These are phyloP conservation scores for Chrysina gloriosa DNA, from an alignment of 2,888 invertebrate species.

Conservation along the genomic window DNA sequence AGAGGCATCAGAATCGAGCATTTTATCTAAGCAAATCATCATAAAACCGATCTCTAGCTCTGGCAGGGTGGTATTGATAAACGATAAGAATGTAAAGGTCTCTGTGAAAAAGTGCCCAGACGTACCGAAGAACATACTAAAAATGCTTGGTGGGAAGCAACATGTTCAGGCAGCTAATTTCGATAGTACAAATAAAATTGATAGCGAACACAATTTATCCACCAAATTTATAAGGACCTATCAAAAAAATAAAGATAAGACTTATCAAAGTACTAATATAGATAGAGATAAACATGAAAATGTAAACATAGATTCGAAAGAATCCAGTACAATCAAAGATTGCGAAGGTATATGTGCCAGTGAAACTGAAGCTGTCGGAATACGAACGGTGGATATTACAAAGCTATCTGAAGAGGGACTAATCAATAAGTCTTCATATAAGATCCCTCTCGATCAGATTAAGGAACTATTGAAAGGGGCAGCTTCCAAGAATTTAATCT, in stretches of 20 bases:
- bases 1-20: not conserved
- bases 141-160: not conserved
- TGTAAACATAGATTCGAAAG: constrained; percentile 17
- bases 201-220: not conserved
- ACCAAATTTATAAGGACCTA: constrained; percentile 7
- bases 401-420: not conserved
- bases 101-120: constrained; percentile 3
- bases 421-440: not conserved
- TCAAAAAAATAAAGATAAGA: constrained; percentile 32
- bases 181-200: not conserved
- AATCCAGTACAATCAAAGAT: not conserved
- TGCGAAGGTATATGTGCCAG: not conserved
- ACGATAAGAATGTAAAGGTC: constrained; percentile 20
- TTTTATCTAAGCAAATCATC: constrained; percentile 9
- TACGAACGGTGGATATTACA: not conserved
- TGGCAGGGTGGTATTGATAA: constrained; percentile 15
- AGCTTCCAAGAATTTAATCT: not conserved
- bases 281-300: constrained; percentile 14
- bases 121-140: constrained; percentile 5
- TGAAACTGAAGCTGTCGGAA: not conserved
- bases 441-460: not conserved
- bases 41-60: constrained; percentile 9
- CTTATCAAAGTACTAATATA: not conserved
- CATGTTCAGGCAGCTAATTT: not conserved
- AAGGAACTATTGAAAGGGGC: not conserved